Conservation (phyloP, 2,797 vertebrate genomes). For the Acanthurus lineatus region DNA sequence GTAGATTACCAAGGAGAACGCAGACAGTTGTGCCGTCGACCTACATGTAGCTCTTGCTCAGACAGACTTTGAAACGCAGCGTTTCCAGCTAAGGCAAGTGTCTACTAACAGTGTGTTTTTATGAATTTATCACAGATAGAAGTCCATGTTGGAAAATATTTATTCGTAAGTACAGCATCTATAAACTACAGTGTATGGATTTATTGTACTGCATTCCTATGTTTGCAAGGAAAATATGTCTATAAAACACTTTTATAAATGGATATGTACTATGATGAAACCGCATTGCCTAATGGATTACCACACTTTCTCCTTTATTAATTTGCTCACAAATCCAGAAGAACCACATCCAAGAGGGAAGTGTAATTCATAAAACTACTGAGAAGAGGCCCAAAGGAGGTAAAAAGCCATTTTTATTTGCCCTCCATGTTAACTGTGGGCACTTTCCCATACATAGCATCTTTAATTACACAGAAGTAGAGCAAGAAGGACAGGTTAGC, state of each 20-base stretch:
- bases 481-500: slow-evolving; percentile 81
- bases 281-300: slow-evolving; percentile 38
- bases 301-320: slow-evolving; percentile 58
- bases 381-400: slow-evolving; percentile 70
- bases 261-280: slow-evolving; percentile 25
- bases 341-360: slow-evolving; percentile 60
- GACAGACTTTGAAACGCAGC: slow-evolving; percentile 66
- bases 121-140: slow-evolving; percentile 36
- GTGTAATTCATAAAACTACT: slow-evolving; percentile 72
- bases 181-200: slow-evolving; percentile 31
- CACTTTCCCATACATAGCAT: slow-evolving; percentile 81
- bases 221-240: slow-evolving; percentile 53
- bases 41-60: slow-evolving; percentile 69
- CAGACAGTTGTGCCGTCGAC: slow-evolving; percentile 72
- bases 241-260: slow-evolving; percentile 42
- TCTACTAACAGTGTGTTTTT: slow-evolving; percentile 54
- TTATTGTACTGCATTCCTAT: slow-evolving; percentile 25
- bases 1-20: slow-evolving; percentile 75
- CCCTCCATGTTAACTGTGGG: slow-evolving; percentile 79
- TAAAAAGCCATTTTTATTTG: slow-evolving; percentile 76
- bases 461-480: slow-evolving; percentile 84
- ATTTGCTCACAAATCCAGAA: slow-evolving; percentile 68
- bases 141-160: slow-evolving; percentile 24
- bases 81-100: slow-evolving; percentile 79
- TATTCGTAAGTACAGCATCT: slow-evolving; percentile 9